Percentiles rank a stretch among this genome's conserved stretches.
phyloP scores from a whole-genome alignment of 1,140 invertebrate genomes.

The Drosophila obscura region DNA sequence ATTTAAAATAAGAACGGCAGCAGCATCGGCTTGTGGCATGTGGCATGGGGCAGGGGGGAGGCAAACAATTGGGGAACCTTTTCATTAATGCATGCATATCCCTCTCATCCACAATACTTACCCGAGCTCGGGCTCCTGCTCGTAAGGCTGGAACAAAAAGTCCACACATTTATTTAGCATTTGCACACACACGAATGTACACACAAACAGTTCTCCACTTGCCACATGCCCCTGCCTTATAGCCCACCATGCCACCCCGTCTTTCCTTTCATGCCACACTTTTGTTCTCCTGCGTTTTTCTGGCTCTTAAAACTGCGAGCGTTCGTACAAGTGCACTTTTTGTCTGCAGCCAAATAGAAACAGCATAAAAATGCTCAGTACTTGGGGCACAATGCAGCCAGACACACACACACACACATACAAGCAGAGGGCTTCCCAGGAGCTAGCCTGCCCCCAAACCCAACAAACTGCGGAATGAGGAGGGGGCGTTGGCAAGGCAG shows the following conservation, averaged over 20 bases:
- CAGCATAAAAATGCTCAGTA: not conserved
- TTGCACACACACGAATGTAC: not conserved
- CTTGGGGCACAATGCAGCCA: constrained; percentile 11
- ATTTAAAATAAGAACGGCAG: too few relatives aligned
- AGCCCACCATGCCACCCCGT: too few relatives aligned
- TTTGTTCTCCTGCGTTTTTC: too few relatives aligned
- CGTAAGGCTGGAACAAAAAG: not conserved
- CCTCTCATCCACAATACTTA: not conserved
- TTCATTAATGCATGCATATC: not conserved
- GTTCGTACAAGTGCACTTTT: constrained; percentile 4
- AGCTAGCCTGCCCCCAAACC: not conserved
- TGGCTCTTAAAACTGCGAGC: not conserved
- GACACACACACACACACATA: not conserved
- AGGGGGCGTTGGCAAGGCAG: constrained; percentile 19
- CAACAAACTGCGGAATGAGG: not conserved
- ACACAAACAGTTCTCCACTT: not conserved
- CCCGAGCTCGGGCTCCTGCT: too few relatives aligned
- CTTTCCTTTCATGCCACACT: too few relatives aligned
- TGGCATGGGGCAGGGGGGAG: too few relatives aligned
- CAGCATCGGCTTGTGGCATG: too few relatives aligned
- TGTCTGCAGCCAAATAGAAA: constrained; percentile 8
- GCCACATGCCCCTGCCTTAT: too few relatives aligned
- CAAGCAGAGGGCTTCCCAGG: not conserved
- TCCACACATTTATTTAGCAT: not conserved
- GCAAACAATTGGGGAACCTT: not conserved